Conservation (phyloP, 2,113 vertebrate genomes). For the Hemiscyllium ocellatum region DNA sequence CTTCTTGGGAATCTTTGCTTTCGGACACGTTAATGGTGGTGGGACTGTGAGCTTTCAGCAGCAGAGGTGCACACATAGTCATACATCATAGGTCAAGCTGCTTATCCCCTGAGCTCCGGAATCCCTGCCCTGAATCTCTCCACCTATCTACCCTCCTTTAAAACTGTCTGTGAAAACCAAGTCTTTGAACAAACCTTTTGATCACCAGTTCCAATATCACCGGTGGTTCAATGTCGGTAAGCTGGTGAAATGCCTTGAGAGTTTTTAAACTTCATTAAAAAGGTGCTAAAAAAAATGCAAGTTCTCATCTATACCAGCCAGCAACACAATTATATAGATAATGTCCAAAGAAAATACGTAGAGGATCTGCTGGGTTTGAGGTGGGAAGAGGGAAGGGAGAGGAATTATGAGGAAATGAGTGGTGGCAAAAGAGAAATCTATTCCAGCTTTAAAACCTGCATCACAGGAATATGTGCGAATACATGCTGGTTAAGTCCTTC, state of each 20-base stretch:
- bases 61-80: too few relatives aligned
- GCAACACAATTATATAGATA: background rate
- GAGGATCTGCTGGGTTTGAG: background rate
- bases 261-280: background rate
- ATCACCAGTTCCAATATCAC: background rate
- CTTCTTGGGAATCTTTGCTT: background rate
- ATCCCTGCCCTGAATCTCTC: background rate
- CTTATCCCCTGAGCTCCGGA: background rate
- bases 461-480: background rate
- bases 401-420: background rate
- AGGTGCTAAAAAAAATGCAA: background rate
- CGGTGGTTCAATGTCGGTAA: background rate
- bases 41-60: background rate
- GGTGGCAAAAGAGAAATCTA: background rate
- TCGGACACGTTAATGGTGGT: background rate
- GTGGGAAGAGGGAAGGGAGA: too few relatives aligned
- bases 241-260: background rate
- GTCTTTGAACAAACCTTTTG: background rate
- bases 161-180: background rate
- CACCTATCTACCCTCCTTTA: background rate
- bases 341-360: background rate
- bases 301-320: background rate
- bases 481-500: conserved; percentile 6
- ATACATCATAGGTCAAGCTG: background rate
- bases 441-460: background rate